phyloP scores from a whole-genome alignment of 2,888 invertebrate genomes.

The Chydorus sphaericus region DNA sequence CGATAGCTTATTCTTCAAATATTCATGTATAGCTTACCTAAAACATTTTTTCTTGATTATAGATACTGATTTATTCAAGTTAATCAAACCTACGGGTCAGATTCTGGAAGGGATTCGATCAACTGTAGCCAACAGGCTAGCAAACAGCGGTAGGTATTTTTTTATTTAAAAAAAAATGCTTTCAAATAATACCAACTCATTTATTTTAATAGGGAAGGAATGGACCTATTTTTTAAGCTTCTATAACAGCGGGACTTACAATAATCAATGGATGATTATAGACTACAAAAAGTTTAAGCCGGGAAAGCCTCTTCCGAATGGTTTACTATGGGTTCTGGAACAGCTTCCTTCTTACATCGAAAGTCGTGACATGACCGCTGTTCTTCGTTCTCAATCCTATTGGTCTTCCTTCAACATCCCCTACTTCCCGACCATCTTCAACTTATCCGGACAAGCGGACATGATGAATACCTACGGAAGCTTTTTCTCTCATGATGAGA shows the following conservation, averaged over 20 bases:
- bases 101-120: conserved; percentile 57
- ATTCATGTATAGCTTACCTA: too few species aligned
- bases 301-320: conserved; percentile 18
- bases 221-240: conserved; percentile 56
- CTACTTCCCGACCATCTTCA: conserved; percentile 45
- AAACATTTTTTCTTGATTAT: too few species aligned
- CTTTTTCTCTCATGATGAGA: conserved; percentile 46
- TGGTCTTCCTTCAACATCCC: conserved; percentile 61
- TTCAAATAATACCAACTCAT: neutral
- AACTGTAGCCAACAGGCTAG: conserved; percentile 67
- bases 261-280: conserved; percentile 74
- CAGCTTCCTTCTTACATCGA: conserved; percentile 52
- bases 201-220: conserved; percentile 28
- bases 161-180: too few species aligned
- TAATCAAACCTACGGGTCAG: conserved; percentile 44
- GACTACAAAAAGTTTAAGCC: conserved; percentile 50
- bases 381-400: conserved; percentile 45
- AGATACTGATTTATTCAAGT: conserved; percentile 52
- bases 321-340: conserved; percentile 48
- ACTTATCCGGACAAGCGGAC: conserved; percentile 42
- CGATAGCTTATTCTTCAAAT: too few species aligned
- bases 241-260: conserved; percentile 65
- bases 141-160: conserved; percentile 41
- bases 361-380: conserved; percentile 47
- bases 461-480: conserved; percentile 39